phyloP scores from a whole-genome alignment of 2,797 vertebrate species.

The Rhyacichthys aspro region DNA sequence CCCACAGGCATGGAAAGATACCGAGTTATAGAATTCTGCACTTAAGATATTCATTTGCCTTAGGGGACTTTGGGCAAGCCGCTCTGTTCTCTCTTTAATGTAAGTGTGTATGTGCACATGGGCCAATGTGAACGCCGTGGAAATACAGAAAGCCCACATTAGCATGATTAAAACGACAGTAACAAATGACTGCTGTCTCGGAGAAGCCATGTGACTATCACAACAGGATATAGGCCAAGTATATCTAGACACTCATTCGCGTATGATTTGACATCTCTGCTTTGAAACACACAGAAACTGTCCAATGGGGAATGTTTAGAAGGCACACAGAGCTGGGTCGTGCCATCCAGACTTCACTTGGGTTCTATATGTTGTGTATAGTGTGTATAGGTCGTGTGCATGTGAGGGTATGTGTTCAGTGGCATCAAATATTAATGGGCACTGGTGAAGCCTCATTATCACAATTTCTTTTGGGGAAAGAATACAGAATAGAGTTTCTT shows the following conservation, averaged over 20 bases:
- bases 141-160: slow-evolving; percentile 60
- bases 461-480: slow-evolving; percentile 70
- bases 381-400: slow-evolving; percentile 3
- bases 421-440: slow-evolving; percentile 75
- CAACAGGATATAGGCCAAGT: slow-evolving; percentile 66
- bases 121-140: slow-evolving; percentile 5
- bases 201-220: slow-evolving; percentile 61
- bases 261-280: slow-evolving; percentile 31
- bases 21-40: slow-evolving; percentile 60
- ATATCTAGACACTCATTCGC: slow-evolving; percentile 41
- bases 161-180: slow-evolving; percentile 82
- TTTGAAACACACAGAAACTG: slow-evolving; percentile 21
- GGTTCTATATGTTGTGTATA: slow-evolving; percentile 22
- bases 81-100: slow-evolving; percentile 56
- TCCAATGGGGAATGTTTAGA: slow-evolving; percentile 6
- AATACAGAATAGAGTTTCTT: slow-evolving; percentile 63
- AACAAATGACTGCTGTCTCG: slow-evolving; percentile 76
- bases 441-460: slow-evolving; percentile 76
- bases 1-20: slow-evolving; percentile 45
- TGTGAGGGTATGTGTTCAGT: slow-evolving; percentile 29
- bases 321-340: slow-evolving; percentile 7
- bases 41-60: slow-evolving; percentile 74
- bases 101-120: slow-evolving; percentile 17
- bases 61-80: slow-evolving; percentile 63
- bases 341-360: slow-evolving; percentile 16